Base-by-base conservation (phyloP, 2,797 vertebrate genomes). In the Chaunax sp. region DNA sequence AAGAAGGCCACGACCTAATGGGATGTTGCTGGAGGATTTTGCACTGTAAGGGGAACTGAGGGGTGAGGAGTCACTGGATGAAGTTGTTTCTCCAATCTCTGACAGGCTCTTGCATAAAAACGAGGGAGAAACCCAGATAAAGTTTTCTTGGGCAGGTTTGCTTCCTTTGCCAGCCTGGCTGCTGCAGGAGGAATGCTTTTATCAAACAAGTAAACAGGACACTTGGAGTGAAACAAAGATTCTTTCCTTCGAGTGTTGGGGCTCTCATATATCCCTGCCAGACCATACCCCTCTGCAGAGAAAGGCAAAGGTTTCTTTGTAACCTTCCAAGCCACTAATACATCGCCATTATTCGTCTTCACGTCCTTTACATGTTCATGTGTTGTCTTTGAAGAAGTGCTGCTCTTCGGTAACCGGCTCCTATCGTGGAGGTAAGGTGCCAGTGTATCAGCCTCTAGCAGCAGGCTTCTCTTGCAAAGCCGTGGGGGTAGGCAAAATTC, bases 161-260 rank as follows among this genome's bases (percentile, higher is more conserved):
- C 56, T 44, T 80, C 58, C 26, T 78, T 77, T 51, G 59, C 28
- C 22, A 26, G 25, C 30, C 19, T 78, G n/a, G 75, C 64, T 51
- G 70, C 60, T 41, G 72, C 20, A 55, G 53, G 18, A 46, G 55
- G 50, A 59, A 28, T 25, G 14, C 64, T 63, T 69, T 88, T 85
- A 26, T 93, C 85, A 54, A 89, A 79, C 3, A 75, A 23, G 46
- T 89, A 90, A 69, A 69, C 68, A 6, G 87, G 82, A n/a, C 85
- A 20, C 40, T 82, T 72, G 9, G 84, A 85, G 54, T 92, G 93
- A 56, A 94, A 93, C 79, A 94, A 63, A 35, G 90, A 93, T 82
- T 94, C 91, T 56, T 94, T 95, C 51, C 92, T 82, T 30, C 90
- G 77, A 15, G 91, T 94, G 73, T 93, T 92, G 6, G 89, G 90